Percentiles rank a stretch among this genome's conserved stretches.
Evolutionary conservation across 2,888 invertebrate species (phyloP).

Genomic region (Andrena flavipes): DNA sequence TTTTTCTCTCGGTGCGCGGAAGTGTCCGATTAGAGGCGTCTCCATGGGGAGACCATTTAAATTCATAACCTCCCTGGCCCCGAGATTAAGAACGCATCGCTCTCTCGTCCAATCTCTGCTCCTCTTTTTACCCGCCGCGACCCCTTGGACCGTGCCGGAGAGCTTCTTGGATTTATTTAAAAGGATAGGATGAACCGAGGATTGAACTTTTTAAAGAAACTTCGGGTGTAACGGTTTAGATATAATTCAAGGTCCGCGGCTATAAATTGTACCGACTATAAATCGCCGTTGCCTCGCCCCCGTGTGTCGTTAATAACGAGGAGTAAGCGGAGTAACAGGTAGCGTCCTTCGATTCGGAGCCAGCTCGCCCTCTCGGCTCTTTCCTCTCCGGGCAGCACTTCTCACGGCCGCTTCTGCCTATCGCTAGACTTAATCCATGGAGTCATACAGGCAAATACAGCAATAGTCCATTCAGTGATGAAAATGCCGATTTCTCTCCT

Average conservation of each 20-base stretch:
- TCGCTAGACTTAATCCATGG: neutral
- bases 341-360: constrained; percentile 29
- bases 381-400: neutral
- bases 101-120: constrained; percentile 11
- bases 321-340: constrained; percentile 45
- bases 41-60: constrained; percentile 20
- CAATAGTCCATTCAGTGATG: too few relatives aligned
- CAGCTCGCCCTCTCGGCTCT: neutral
- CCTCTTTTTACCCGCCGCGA: neutral
- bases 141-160: neutral
- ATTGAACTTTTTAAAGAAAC: constrained; percentile 31
- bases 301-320: constrained; percentile 31
- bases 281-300: constrained; percentile 9
- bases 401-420: constrained; percentile 6
- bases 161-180: constrained; percentile 21
- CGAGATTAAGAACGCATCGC: constrained; percentile 32
- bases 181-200: neutral
- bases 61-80: constrained; percentile 25
- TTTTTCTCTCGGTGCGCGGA: constrained; percentile 39
- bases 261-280: constrained; percentile 40
- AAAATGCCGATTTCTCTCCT: too few relatives aligned
- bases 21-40: constrained; percentile 14
- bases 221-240: constrained; percentile 22
- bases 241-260: constrained; percentile 33
- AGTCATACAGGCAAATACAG: too few relatives aligned